These are phyloP conservation scores for Polymixis flavicincta DNA, from an alignment of 2,888 invertebrate genomes.

Conservation along the genomic window DNA sequence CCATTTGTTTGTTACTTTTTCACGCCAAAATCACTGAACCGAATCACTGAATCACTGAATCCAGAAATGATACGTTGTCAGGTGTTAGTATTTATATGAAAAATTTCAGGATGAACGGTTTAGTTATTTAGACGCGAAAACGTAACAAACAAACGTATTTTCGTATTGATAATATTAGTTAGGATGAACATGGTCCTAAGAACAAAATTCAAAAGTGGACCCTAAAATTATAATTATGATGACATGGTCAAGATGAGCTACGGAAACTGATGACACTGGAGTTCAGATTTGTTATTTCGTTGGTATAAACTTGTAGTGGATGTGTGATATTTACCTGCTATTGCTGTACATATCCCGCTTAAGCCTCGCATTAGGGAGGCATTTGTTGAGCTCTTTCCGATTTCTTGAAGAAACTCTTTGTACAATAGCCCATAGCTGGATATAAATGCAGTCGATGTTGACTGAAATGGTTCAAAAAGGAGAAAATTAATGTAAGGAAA, in stretches of 20 bases:
- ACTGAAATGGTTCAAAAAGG: constrained; percentile 69
- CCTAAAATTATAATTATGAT: background rate
- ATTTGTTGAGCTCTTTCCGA: constrained; percentile 75
- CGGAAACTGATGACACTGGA: no score
- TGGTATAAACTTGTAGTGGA: background rate
- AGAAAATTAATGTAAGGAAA: background rate
- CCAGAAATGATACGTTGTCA: no score
- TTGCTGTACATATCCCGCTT: constrained; percentile 69
- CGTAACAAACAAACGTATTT: no score
- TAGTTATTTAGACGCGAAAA: no score
- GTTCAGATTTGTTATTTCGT: background rate
- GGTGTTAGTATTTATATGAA: no score
- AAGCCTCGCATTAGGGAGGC: constrained; percentile 75
- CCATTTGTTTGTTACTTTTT: no score
- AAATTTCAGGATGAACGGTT: no score
- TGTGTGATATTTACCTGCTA: constrained; percentile 71
- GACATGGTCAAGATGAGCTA: no score
- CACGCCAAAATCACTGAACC: no score
- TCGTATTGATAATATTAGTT: no score
- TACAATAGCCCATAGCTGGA: constrained; percentile 79
- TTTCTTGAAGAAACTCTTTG: constrained; percentile 78
- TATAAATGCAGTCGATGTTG: constrained; percentile 66
- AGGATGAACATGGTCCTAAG: background rate
- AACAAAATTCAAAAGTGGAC: background rate
- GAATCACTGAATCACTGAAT: no score